These are phyloP conservation scores for Stercorarius parasiticus DNA, from an alignment of 2,113 vertebrate species.

Conservation along the genomic window DNA sequence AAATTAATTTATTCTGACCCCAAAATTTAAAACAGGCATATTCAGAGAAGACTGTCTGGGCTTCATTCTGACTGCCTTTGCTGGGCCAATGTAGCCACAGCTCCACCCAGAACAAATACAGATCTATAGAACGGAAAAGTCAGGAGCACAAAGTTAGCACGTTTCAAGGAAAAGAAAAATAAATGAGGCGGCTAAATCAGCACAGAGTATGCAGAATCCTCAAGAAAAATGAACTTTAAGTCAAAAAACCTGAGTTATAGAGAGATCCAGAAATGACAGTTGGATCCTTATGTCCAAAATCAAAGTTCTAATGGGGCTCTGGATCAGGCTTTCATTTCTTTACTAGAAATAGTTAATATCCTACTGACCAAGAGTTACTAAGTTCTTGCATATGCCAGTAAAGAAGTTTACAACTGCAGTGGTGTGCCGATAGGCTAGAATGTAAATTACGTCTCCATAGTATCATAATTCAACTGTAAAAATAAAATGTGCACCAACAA, in stretches of 20 bases:
- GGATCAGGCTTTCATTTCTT: background rate
- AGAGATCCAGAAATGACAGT: background rate
- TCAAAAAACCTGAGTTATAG: accelerated
- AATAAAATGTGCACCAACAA: background rate
- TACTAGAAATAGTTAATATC: background rate
- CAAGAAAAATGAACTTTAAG: background rate
- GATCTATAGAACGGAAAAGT: background rate
- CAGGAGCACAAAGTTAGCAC: background rate
- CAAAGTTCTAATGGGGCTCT: background rate
- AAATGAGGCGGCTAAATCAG: background rate
- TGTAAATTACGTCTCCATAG: background rate
- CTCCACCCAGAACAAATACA: background rate
- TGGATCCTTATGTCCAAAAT: background rate
- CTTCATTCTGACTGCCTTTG: background rate
- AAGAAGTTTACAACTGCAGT: background rate
- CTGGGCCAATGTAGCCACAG: background rate
- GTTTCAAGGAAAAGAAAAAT: background rate
- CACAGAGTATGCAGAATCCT: accelerated
- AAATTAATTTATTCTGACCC: background rate
- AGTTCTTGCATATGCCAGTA: background rate
- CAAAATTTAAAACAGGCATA: accelerated
- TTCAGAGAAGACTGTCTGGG: background rate
- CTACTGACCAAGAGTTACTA: background rate
- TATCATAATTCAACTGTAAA: background rate
- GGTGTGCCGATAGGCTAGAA: background rate